These are phyloP conservation scores for Atrichornis clamosus DNA, from an alignment of 2,113 vertebrate species.

Conservation along the genomic window DNA sequence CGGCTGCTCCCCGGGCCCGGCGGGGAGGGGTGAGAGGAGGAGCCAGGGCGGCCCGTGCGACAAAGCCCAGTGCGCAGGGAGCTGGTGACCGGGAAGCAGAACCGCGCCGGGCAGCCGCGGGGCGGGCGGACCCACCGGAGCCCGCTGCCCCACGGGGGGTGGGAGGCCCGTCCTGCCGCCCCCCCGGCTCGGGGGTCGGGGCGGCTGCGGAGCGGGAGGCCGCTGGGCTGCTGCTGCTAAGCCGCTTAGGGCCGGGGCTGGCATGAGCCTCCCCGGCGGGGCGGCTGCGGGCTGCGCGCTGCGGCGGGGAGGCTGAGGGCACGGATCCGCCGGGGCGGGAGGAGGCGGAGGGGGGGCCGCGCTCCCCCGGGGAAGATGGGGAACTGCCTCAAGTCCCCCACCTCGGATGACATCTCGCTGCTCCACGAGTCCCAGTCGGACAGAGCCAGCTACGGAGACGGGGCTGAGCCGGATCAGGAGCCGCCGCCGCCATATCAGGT, in stretches of 20 bases:
- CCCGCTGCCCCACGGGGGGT: slow-evolving; percentile 23
- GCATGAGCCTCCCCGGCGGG: slow-evolving; percentile 46
- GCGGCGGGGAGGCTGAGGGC: slow-evolving; percentile 1
- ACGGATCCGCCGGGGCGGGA: not conserved
- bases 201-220: not conserved
- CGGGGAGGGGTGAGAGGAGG: not conserved
- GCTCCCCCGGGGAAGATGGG: slow-evolving; percentile 81
- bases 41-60: slow-evolving; percentile 40
- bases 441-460: slow-evolving; percentile 91
- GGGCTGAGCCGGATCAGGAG: slow-evolving; percentile 88
- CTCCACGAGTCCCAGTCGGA: slow-evolving; percentile 96
- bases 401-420: slow-evolving; percentile 96
- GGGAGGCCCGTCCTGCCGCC: slow-evolving; percentile 48
- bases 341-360: not conserved
- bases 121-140: slow-evolving; percentile 36
- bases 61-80: slow-evolving; percentile 53
- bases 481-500: slow-evolving; percentile 97
- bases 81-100: slow-evolving; percentile 59
- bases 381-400: slow-evolving; percentile 95
- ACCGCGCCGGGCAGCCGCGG: not conserved
- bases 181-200: not conserved
- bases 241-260: slow-evolving; percentile 24
- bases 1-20: not conserved
- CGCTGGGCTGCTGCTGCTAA: not conserved
- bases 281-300: slow-evolving; percentile 17